Base-by-base conservation (phyloP, 2,113 vertebrate species). In the Clupea harengus region DNA sequence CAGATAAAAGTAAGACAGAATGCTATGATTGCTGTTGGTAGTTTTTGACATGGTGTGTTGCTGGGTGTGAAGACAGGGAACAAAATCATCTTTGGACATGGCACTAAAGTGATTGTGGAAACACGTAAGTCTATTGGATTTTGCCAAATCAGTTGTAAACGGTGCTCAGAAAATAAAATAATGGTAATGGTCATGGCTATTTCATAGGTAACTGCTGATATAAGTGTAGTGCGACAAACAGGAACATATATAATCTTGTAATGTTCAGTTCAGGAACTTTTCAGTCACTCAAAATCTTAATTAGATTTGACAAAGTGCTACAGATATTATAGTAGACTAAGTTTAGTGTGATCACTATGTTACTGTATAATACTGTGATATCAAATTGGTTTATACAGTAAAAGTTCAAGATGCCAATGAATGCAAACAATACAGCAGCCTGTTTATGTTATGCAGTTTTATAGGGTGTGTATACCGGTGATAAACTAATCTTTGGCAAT, bases 31-130 rank as follows among this genome's bases (percentile, higher is more conserved):
- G 28, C 72, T 13, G 39, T 32, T 72, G 64, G n/a, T 44, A 64
- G 87, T 92, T 2, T 87, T 84, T 52, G 90, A 87, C 83, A 20
- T 47, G 54, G 28, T 4, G 11, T 39, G 9, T 0, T 50, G 4
- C 25, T 25, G 25, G n/a, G 64, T 72, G 64, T 72, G 64, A 72
- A 2, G 72, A 85, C 45, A 44, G 45, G 46, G 8, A 47, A 86
- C 75, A 89, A 64, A 81, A 0, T 92, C 15, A 80, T 87, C 22
- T 90, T 92, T 87, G 89, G 84, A 64, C 72, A 15, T n/a, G 89
- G 91, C 44, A 90, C 45, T 6, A 85, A 85, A 81, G 50, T 91
- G 49, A 47, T 64, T 84, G 83, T 92, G 20, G 75, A 90, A 86
- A 54, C 87, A 81, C 52, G 89, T 89, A 89, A 89, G 89, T 60